A percentile compares a stretch with the other conserved stretches of the same genome.
Conservation (phyloP, 2,888 invertebrate species). For the Margaritifera margaritifera region DNA sequence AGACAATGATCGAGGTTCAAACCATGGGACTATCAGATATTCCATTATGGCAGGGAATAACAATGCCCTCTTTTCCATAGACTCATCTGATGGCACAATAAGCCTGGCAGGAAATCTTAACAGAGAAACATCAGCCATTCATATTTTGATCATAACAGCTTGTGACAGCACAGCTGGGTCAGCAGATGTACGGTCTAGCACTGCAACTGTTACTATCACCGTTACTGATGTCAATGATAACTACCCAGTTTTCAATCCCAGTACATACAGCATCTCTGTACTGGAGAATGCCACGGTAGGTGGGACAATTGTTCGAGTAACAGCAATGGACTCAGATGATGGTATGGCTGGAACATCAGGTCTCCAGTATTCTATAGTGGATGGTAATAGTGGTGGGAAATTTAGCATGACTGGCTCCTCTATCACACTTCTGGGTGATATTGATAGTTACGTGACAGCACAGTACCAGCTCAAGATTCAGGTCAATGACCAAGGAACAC, state of each 20-base stretch:
- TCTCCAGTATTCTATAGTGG: constrained; percentile 44
- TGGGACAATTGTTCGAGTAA: constrained; percentile 27
- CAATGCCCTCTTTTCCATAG: constrained; percentile 46
- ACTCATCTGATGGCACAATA: constrained; percentile 47
- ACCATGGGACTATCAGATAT: constrained; percentile 51
- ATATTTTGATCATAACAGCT: constrained; percentile 46
- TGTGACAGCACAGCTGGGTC: constrained; percentile 41
- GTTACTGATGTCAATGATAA: constrained; percentile 96
- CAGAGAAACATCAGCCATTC: constrained; percentile 49
- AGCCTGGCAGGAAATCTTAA: constrained; percentile 47
- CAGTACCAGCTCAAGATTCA: constrained; percentile 48
- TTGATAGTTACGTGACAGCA: constrained; percentile 55
- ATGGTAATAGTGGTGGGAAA: constrained; percentile 37
- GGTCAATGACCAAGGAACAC: constrained; percentile 52
- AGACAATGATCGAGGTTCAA: constrained; percentile 43
- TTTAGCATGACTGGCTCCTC: constrained; percentile 33
- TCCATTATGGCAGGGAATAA: constrained; percentile 44
- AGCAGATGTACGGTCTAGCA: constrained; percentile 20
- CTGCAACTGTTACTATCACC: constrained; percentile 89
- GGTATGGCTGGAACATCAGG: constrained; percentile 47
- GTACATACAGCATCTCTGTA: constrained; percentile 91
- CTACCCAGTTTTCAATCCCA: constrained; percentile 91
- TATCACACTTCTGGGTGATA: constrained; percentile 34
- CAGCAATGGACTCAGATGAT: constrained; percentile 41
- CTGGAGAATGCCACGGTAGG: constrained; percentile 85